Evolutionary conservation across 2,113 vertebrate genomes (phyloP).

Genomic region (Trichechus manatus): DNA sequence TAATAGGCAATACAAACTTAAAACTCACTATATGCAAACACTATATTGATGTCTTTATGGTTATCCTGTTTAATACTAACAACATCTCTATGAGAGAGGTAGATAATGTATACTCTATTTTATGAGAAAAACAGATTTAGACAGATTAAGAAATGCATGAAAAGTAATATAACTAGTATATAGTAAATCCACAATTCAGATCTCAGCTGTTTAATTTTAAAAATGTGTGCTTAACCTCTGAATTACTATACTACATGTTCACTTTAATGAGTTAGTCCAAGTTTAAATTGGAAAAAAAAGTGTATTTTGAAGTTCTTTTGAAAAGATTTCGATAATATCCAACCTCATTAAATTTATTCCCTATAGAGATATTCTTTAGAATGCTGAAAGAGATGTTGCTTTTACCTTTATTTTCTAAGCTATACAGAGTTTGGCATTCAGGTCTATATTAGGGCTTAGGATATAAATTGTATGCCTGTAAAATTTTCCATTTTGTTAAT

Average conservation of each 20-base stretch:
- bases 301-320: slow-evolving; percentile 48
- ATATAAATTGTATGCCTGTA: slow-evolving; percentile 76
- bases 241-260: not conserved
- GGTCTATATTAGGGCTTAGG: slow-evolving; percentile 36
- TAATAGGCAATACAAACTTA: not conserved
- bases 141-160: not conserved
- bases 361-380: slow-evolving; percentile 51
- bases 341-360: slow-evolving; percentile 60
- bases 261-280: not conserved
- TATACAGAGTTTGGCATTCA: slow-evolving; percentile 71
- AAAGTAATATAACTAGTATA: not conserved
- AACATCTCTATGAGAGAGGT: not conserved
- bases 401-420: slow-evolving; percentile 67
- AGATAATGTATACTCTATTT: not conserved
- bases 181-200: not conserved
- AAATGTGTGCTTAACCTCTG: not conserved
- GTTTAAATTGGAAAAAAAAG: not conserved
- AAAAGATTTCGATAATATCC: slow-evolving; percentile 55
- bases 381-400: slow-evolving; percentile 35
- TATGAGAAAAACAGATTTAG: not conserved
- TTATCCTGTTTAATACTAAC: not conserved
- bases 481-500: slow-evolving; percentile 81
- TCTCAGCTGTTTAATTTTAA: not conserved
- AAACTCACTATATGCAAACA: not conserved
- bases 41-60: not conserved